Conservation (phyloP, 1,140 invertebrate species). For the Zaprionus taronus region DNA sequence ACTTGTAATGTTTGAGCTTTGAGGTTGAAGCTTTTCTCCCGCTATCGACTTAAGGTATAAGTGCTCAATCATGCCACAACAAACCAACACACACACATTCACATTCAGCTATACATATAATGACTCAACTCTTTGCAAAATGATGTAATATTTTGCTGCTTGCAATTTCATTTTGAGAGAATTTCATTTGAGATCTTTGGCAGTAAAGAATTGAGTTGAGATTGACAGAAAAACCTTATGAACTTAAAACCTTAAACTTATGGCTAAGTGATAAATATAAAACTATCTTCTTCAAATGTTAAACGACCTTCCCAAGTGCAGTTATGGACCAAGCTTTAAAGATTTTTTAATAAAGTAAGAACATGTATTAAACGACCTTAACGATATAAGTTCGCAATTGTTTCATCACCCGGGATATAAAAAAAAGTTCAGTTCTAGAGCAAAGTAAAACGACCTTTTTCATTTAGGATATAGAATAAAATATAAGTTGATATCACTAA, state of each 20-base stretch:
- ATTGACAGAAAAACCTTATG: too few species aligned
- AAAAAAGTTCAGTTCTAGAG: too few species aligned
- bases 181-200: slow-evolving; percentile 55
- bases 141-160: slow-evolving; percentile 59
- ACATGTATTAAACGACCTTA: too few species aligned
- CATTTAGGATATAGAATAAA: too few species aligned
- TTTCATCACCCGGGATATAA: too few species aligned
- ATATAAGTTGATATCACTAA: too few species aligned
- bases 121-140: slow-evolving; percentile 64
- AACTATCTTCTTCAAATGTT: too few species aligned
- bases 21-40: slow-evolving; percentile 60
- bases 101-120: neutral
- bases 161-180: slow-evolving; percentile 44
- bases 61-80: slow-evolving; percentile 70
- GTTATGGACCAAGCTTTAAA: neutral
- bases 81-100: neutral
- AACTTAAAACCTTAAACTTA: too few species aligned
- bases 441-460: too few species aligned
- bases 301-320: neutral
- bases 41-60: slow-evolving; percentile 50
- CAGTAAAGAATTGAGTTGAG: neutral
- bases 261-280: neutral
- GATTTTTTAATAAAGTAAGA: too few species aligned
- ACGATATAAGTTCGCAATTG: too few species aligned
- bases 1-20: slow-evolving; percentile 65